Conservation (phyloP, 2,113 vertebrate genomes). For the Martes martes region DNA sequence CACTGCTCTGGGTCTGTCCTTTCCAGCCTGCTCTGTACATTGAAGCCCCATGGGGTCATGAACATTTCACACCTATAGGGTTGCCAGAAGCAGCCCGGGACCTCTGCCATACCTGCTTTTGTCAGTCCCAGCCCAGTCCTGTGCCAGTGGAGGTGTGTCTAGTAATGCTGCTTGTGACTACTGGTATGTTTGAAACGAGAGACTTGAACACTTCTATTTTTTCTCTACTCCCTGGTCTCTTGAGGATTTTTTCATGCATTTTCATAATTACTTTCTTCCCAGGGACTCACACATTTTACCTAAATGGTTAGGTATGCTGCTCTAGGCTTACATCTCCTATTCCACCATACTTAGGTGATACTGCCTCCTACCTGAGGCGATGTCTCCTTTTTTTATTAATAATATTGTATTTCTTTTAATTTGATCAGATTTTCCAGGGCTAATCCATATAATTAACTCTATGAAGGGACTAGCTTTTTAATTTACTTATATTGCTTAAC, state of each 20-base stretch:
- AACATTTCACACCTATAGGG: neutral
- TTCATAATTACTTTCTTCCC: neutral
- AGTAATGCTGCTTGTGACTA: neutral
- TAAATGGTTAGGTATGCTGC: neutral
- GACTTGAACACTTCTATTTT: neutral
- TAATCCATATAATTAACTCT: neutral
- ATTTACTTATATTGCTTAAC: neutral
- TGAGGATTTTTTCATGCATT: neutral
- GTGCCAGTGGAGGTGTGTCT: neutral
- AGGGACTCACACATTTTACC: neutral
- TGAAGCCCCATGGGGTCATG: neutral
- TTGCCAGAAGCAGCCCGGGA: neutral
- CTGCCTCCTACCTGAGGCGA: neutral
- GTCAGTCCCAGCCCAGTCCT: neutral
- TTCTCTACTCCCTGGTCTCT: neutral
- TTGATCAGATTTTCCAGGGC: neutral
- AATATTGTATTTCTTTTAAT: neutral
- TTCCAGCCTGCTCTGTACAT: neutral
- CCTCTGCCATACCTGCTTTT: neutral
- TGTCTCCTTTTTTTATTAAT: neutral
- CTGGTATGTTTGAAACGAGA: neutral
- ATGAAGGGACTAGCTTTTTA: neutral
- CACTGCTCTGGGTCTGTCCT: neutral
- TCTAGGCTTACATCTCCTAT: neutral
- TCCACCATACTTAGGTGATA: neutral